phyloP scores from a whole-genome alignment of 2,797 vertebrate species.

The Sebastiscus albofasciatus region DNA sequence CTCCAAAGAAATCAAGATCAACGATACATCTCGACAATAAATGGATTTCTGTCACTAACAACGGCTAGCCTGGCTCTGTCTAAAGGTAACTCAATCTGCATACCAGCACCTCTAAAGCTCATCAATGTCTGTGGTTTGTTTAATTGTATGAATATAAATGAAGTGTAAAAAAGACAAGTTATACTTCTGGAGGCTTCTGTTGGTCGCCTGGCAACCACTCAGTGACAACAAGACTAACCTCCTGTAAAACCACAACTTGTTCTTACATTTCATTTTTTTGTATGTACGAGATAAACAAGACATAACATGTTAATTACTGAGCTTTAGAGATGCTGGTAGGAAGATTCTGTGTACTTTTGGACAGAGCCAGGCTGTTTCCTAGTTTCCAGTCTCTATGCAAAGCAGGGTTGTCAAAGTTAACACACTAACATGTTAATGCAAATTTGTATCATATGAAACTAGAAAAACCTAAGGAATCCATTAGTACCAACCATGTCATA shows the following conservation, averaged over 20 bases:
- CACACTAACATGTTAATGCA: too few species aligned
- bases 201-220: neutral
- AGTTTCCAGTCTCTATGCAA: neutral
- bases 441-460: too few species aligned
- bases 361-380: neutral
- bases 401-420: too few species aligned
- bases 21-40: neutral
- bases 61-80: neutral
- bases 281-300: neutral
- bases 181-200: neutral
- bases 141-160: neutral
- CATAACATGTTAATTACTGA: neutral
- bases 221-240: neutral
- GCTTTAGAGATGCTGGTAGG: neutral
- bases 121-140: neutral
- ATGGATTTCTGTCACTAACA: neutral
- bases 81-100: neutral
- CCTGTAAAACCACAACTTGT: neutral
- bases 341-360: neutral
- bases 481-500: too few species aligned
- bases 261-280: neutral
- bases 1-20: neutral
- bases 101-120: neutral
- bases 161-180: neutral
- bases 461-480: too few species aligned